Evolutionary conservation across 2,797 vertebrate species (phyloP).

Genomic region (Hybognathus amarus): DNA sequence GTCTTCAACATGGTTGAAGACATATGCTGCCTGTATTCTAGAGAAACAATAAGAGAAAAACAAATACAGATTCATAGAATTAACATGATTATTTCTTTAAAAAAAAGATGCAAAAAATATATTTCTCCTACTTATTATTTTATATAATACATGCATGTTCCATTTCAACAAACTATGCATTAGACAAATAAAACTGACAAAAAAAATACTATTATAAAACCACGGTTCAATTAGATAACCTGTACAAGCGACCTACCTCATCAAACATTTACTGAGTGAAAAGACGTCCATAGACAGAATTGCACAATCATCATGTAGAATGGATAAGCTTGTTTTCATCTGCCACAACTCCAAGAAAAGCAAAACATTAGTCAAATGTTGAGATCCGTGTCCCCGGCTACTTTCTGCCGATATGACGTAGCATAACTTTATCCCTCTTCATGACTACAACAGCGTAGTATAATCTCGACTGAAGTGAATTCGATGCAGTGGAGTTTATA

Average conservation of each 20-base stretch:
- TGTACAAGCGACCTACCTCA: constrained; percentile 5
- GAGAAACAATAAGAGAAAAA: neutral
- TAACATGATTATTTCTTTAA: neutral
- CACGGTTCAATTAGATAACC: neutral
- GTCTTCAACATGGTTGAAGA: neutral
- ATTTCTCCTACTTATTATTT: neutral
- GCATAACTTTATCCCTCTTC: neutral
- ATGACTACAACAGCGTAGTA: neutral
- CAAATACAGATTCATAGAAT: neutral
- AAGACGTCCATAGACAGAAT: neutral
- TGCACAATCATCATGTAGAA: neutral
- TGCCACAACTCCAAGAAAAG: neutral
- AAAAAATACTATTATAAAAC: too few species aligned
- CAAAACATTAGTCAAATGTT: neutral
- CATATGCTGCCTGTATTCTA: neutral
- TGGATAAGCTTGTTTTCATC: neutral
- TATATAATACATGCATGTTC: neutral
- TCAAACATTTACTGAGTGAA: neutral
- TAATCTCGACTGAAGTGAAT: too few species aligned
- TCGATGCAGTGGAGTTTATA: neutral
- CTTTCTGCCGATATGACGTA: neutral
- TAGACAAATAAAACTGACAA: neutral
- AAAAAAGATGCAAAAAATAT: neutral
- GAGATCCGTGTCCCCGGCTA: neutral
- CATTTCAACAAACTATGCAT: neutral